Evolutionary conservation across 2,797 vertebrate genomes (phyloP), one percentile per base, ranked within the genome.

Genomic region (Pangasius sanitwongsei): DNA sequence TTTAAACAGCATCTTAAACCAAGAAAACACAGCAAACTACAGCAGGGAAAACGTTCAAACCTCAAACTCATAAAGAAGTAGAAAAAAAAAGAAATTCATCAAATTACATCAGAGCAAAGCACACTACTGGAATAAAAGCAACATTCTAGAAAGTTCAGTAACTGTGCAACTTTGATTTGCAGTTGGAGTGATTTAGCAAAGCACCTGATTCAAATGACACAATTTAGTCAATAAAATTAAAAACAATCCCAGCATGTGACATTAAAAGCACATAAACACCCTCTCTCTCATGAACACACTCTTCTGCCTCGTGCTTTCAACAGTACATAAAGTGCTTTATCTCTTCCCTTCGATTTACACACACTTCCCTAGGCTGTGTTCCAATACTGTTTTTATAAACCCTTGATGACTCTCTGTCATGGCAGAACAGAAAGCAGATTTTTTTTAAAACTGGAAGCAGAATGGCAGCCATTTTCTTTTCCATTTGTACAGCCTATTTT

Each of bases 71-170:
- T 41, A 16, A 23, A 31, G n/a, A 37, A 23, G 18, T 31, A 16
- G 4, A 53, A 59, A 44, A 12, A 61, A 28, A 55, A 34, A 41
- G 2, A 67, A 83, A 37, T 23, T 28, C 11, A 81, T 70, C 20
- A 61, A 65, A 72, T 57, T 6, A 57, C n/a, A 81, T 61, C 25
- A 70, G 84, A 65, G 37, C 87, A 86, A 91, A 87, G 86, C 88
- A 92, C 89, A 81, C 86, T 86, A 91, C 81, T 86, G 83, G 91
- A 90, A 92, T 90, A 86, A 89, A 92, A 92, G 55, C 44, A 77
- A 48, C 63, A 16, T 74, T 87, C 55, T 50, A 86, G 83, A 89
- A 74, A 88, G 67, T 74, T 87, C 86, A 89, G 74, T 74, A 88
- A 86, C 75, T 87, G 92, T 90, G 90, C 89, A 85, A 74, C 53